Evolutionary conservation across 1,140 invertebrate species (phyloP).

Genomic region (Diachasmimorpha longicaudata): DNA sequence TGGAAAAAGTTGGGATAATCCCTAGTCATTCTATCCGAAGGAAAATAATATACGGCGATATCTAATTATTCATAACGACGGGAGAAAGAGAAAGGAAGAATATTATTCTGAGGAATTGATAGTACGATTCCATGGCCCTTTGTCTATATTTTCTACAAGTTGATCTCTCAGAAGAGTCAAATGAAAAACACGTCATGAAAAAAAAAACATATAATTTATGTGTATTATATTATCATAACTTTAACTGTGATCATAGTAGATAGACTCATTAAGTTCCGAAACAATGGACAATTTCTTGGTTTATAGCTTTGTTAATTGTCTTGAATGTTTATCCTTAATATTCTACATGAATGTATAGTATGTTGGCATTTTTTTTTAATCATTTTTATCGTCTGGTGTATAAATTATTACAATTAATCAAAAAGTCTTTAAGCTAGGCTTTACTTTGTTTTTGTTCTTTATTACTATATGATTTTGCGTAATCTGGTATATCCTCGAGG

Average conservation of each 20-base stretch:
- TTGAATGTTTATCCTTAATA: background rate
- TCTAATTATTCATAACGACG: background rate
- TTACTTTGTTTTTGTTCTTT: background rate
- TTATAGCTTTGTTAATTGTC: conserved; percentile 5
- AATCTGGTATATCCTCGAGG: background rate
- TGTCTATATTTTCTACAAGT: no score
- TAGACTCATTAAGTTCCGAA: conserved; percentile 54
- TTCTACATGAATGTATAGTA: background rate
- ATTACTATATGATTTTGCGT: background rate
- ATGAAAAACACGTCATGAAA: background rate
- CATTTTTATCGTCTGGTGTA: background rate
- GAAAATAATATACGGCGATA: background rate
- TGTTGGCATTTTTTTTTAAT: background rate
- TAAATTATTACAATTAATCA: background rate
- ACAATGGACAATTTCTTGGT: conserved; percentile 6
- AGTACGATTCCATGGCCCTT: no score
- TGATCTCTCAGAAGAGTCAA: background rate
- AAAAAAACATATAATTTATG: conserved; percentile 42
- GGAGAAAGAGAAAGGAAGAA: background rate
- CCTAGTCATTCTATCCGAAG: background rate
- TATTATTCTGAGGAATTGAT: background rate
- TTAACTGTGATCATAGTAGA: conserved; percentile 62
- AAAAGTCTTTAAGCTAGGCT: background rate
- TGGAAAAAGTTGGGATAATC: background rate
- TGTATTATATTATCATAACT: conserved; percentile 46